Conservation (phyloP, 1,140 invertebrate species). For the Heterodera schachtii region DNA sequence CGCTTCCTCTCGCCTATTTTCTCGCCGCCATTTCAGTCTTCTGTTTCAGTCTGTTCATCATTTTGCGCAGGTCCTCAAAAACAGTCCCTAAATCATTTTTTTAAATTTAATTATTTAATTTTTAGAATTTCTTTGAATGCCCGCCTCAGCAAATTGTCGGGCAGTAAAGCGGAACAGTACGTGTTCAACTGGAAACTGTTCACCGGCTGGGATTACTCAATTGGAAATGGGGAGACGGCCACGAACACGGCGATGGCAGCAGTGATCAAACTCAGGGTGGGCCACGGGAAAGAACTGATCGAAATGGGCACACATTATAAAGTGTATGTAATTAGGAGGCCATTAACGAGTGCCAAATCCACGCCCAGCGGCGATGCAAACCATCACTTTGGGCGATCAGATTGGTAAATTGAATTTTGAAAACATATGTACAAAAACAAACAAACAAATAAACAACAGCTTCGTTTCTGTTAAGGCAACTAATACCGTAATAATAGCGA, state of each 20-base stretch:
- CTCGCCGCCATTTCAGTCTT: constrained; percentile 83
- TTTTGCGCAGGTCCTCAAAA: constrained; percentile 78
- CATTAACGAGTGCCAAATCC: constrained; percentile 41
- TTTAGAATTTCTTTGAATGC: constrained; percentile 86
- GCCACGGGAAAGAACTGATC: not conserved
- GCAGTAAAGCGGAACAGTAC: constrained; percentile 90
- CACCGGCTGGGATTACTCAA: constrained; percentile 92
- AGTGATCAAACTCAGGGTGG: constrained; percentile 38
- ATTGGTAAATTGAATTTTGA: not conserved
- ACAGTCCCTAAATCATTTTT: not conserved
- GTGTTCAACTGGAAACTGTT: constrained; percentile 94
- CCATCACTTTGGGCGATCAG: constrained; percentile 23
- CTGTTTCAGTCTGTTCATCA: constrained; percentile 89
- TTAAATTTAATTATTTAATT: not conserved
- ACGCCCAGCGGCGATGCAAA: constrained; percentile 12
- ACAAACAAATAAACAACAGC: not conserved
- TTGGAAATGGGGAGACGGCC: constrained; percentile 63
- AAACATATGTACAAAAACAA: not conserved
- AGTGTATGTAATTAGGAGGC: constrained; percentile 27
- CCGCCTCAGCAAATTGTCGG: constrained; percentile 83
- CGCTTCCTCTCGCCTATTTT: constrained; percentile 91
- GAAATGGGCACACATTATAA: not conserved
- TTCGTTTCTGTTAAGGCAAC: constrained; percentile 10
- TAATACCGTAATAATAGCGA: constrained; percentile 35
- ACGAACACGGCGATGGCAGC: constrained; percentile 44